Percentiles rank a stretch among this genome's conserved stretches.
These are phyloP conservation scores for Enteromius fasciolatus DNA, from an alignment of 2,797 vertebrate species.

Conservation along the genomic window DNA sequence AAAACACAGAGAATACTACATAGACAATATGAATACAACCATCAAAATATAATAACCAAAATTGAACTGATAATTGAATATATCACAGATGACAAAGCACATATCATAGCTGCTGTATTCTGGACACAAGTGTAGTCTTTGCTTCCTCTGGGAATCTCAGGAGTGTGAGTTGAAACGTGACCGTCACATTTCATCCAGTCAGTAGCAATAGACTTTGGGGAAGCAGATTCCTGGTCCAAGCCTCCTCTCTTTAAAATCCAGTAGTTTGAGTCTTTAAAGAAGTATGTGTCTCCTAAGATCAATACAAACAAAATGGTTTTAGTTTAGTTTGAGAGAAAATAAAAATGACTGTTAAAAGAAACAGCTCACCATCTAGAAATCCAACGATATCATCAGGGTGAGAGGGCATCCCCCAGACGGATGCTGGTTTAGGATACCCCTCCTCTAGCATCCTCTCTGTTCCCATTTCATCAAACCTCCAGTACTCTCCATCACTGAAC, in stretches of 20 bases:
- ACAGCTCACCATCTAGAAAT: slow-evolving; percentile 77
- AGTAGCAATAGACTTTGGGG: slow-evolving; percentile 73
- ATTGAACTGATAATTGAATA: neutral
- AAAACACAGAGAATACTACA: neutral
- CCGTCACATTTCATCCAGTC: slow-evolving; percentile 82
- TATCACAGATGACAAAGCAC: neutral
- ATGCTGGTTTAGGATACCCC: slow-evolving; percentile 77
- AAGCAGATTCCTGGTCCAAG: slow-evolving; percentile 71
- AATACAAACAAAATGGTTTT: neutral
- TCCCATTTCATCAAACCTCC: slow-evolving; percentile 82
- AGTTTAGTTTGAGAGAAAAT: neutral
- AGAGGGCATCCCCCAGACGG: slow-evolving; percentile 83
- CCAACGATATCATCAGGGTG: slow-evolving; percentile 83
- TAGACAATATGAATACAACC: neutral
- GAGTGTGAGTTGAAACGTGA: neutral
- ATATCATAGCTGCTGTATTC: slow-evolving; percentile 37
- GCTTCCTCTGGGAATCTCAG: slow-evolving; percentile 18
- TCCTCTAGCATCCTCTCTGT: slow-evolving; percentile 65
- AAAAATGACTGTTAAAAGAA: neutral
- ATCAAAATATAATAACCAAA: slow-evolving; percentile 5
- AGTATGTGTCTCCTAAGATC: slow-evolving; percentile 80
- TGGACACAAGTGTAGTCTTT: slow-evolving; percentile 66
- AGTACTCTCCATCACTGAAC: slow-evolving; percentile 78
- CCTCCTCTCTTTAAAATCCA: slow-evolving; percentile 81
- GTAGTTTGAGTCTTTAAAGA: slow-evolving; percentile 84